Evolutionary conservation across 1,140 invertebrate species (phyloP).

Genomic region (Rhagoletis zephyria): DNA sequence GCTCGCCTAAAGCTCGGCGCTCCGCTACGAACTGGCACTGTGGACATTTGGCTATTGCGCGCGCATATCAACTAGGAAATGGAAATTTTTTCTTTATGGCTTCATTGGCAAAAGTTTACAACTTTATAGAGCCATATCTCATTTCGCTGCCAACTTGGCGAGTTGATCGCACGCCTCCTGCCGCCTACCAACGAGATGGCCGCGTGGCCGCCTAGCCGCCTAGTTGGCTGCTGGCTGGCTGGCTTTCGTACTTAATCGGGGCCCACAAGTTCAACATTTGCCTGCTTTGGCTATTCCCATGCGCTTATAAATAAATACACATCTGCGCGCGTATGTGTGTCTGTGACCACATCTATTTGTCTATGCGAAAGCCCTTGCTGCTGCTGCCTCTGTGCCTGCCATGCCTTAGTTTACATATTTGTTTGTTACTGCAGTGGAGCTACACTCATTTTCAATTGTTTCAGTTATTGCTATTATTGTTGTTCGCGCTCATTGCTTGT

Average conservation of each 20-base stretch:
- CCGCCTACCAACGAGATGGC: neutral
- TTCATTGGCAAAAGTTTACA: conserved; percentile 65
- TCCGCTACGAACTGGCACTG: neutral
- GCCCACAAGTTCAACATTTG: conserved; percentile 14
- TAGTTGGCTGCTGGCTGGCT: neutral
- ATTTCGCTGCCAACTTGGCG: conserved; percentile 61
- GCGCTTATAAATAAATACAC: neutral
- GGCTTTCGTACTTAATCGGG: neutral
- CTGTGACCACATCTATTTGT: conserved; percentile 7
- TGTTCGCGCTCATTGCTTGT: neutral
- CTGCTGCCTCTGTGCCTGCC: neutral
- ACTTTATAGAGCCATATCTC: conserved; percentile 69
- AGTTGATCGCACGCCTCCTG: neutral
- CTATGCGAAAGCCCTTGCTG: neutral
- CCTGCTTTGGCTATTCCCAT: neutral
- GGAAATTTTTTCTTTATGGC: conserved; percentile 54
- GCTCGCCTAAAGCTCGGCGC: neutral
- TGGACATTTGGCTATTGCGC: neutral
- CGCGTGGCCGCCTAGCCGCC: neutral
- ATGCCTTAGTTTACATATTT: neutral
- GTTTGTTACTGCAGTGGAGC: neutral
- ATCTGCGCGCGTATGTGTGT: neutral
- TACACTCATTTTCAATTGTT: conserved; percentile 39
- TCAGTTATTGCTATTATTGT: conserved; percentile 33
- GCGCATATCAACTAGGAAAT: conserved; percentile 48